These are phyloP conservation scores for Eufriesea mexicana DNA, from an alignment of 1,140 invertebrate species.

Conservation along the genomic window DNA sequence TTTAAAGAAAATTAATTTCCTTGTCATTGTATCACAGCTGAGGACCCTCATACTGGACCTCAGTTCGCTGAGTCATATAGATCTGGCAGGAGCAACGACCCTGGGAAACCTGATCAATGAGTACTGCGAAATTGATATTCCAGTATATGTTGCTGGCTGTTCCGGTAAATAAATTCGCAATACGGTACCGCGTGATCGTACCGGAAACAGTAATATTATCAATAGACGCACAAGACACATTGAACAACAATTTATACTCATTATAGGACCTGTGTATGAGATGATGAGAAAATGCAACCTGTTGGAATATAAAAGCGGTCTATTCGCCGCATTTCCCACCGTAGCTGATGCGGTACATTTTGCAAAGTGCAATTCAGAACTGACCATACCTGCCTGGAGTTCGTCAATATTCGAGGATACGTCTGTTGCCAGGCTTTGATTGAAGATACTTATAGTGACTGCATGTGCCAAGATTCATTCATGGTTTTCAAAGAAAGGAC, in stretches of 20 bases:
- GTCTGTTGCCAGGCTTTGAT: constrained; percentile 73
- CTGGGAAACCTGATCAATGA: constrained; percentile 84
- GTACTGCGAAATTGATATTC: constrained; percentile 83
- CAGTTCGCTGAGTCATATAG: constrained; percentile 87
- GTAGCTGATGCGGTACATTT: constrained; percentile 88
- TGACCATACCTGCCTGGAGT: constrained; percentile 67
- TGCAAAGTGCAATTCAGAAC: constrained; percentile 75
- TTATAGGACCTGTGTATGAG: constrained; percentile 84
- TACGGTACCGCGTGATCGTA: not conserved
- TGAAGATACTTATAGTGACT: not conserved
- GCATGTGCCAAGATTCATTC: constrained; percentile 3
- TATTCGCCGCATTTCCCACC: constrained; percentile 86
- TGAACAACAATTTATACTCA: not conserved
- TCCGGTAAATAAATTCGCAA: constrained; percentile 81
- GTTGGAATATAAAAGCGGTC: constrained; percentile 82
- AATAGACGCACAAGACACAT: not conserved
- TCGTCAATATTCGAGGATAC: constrained; percentile 66
- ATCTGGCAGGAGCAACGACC: constrained; percentile 86
- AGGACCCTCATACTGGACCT: constrained; percentile 87
- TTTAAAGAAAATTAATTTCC: constrained; percentile 17
- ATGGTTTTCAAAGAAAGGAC: not conserved
- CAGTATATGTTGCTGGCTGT: constrained; percentile 84
- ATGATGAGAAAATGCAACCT: constrained; percentile 85
- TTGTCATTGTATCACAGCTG: constrained; percentile 75
- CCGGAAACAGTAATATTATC: too few species aligned